phyloP scores from a whole-genome alignment of 2,888 invertebrate species.

The Epinotia nisella region DNA sequence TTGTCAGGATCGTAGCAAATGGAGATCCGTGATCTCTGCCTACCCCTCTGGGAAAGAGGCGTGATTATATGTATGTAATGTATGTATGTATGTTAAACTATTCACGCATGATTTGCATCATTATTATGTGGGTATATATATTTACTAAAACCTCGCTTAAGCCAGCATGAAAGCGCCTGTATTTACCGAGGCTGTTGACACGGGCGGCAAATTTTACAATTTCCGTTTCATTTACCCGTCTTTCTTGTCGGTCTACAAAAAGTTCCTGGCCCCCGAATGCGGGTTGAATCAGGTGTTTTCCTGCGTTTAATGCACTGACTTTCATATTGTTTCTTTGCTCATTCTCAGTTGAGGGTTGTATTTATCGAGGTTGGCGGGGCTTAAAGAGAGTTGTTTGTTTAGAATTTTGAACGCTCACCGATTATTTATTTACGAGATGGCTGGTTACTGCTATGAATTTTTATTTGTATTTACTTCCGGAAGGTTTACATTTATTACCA shows the following conservation, averaged over 20 bases:
- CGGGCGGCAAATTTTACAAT: constrained; percentile 28
- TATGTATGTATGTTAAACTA: too few relatives aligned
- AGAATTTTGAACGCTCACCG: constrained; percentile 27
- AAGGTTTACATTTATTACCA: neutral
- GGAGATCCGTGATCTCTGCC: too few relatives aligned
- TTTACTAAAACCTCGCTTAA: neutral
- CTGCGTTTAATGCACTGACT: constrained; percentile 51
- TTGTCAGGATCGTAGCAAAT: too few relatives aligned
- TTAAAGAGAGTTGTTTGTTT: constrained; percentile 39
- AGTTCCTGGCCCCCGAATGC: constrained; percentile 47
- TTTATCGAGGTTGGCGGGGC: constrained; percentile 32
- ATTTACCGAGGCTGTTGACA: constrained; percentile 24
- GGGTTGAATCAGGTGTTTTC: constrained; percentile 50
- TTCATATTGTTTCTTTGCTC: constrained; percentile 47
- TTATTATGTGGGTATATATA: constrained; percentile 5
- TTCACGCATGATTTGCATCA: neutral
- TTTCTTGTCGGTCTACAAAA: constrained; percentile 44
- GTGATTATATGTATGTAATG: too few relatives aligned
- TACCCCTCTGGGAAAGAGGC: too few relatives aligned
- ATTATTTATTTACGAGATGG: constrained; percentile 40
- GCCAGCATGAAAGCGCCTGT: neutral
- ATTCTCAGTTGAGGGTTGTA: constrained; percentile 30
- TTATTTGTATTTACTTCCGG: constrained; percentile 16
- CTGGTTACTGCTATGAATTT: constrained; percentile 32
- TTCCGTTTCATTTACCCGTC: constrained; percentile 31